Percentiles rank a stretch among this genome's conserved stretches.
These are phyloP conservation scores for Decapterus maruadsi DNA, from an alignment of 2,797 vertebrate genomes.

Conservation along the genomic window DNA sequence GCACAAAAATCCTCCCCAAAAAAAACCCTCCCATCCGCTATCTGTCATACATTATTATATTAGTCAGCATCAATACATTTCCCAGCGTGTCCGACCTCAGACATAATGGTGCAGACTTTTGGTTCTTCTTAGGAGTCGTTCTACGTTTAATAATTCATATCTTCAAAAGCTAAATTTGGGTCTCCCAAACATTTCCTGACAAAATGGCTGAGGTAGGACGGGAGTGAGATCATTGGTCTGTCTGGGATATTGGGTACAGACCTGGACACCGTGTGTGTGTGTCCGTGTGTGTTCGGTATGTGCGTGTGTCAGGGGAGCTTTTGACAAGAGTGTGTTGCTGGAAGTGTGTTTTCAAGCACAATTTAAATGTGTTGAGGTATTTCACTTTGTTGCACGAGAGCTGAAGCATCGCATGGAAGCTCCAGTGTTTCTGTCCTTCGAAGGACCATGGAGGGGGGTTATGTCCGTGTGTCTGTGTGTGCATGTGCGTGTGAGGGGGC, in stretches of 20 bases:
- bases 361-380: conserved; percentile 34
- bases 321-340: conserved; percentile 43
- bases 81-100: conserved; percentile 15
- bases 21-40: not conserved
- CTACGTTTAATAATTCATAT: conserved; percentile 69
- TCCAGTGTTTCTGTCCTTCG: conserved; percentile 45
- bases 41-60: conserved; percentile 17
- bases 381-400: conserved; percentile 43
- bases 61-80: conserved; percentile 28
- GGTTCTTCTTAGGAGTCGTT: conserved; percentile 59
- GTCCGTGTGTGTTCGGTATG: conserved; percentile 14
- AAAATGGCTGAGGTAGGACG: conserved; percentile 64
- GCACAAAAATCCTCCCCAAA: conserved; percentile 14
- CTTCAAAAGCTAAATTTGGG: conserved; percentile 69
- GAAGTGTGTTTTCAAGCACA: conserved; percentile 23
- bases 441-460: conserved; percentile 1
- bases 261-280: conserved; percentile 28
- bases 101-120: conserved; percentile 32
- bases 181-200: conserved; percentile 68
- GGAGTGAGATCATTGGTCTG: conserved; percentile 49
- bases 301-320: conserved; percentile 54
- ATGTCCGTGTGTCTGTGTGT: not conserved
- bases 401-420: conserved; percentile 25
- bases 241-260: conserved; percentile 35
- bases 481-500: conserved; percentile 17